A percentile compares a stretch with the other conserved stretches of the same genome.
Evolutionary conservation across 2,888 invertebrate species (phyloP).

Genomic region (Macaria notata): DNA sequence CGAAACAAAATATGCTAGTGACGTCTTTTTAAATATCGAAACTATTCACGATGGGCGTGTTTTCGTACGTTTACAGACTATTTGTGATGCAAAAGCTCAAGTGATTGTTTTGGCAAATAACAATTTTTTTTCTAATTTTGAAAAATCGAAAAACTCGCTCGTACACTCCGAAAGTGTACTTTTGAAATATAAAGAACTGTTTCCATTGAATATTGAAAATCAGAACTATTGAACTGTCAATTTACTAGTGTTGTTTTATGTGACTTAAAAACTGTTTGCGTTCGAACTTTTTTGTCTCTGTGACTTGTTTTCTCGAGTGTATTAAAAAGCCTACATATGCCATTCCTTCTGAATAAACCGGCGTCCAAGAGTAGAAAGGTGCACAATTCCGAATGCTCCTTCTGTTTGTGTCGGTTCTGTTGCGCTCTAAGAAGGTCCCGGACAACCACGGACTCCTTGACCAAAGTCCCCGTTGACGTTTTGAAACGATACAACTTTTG

Average conservation of each 20-base stretch:
- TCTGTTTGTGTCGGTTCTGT: slow-evolving; percentile 66
- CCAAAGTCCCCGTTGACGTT: slow-evolving; percentile 66
- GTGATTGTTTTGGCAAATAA: slow-evolving; percentile 34
- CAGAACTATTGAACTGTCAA: neutral
- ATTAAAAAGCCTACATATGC: slow-evolving; percentile 74
- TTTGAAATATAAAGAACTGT: neutral
- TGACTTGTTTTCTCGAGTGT: too few relatives aligned
- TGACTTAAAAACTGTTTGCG: slow-evolving; percentile 3
- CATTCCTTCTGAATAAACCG: slow-evolving; percentile 62
- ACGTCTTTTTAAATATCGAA: slow-evolving; percentile 7
- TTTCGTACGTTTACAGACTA: slow-evolving; percentile 71
- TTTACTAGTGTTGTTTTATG: slow-evolving; percentile 1
- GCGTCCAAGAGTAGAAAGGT: slow-evolving; percentile 63
- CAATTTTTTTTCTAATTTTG: too few relatives aligned
- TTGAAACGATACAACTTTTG: slow-evolving; percentile 74
- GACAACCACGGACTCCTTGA: slow-evolving; percentile 64
- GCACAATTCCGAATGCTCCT: slow-evolving; percentile 60
- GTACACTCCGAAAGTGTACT: neutral
- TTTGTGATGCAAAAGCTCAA: slow-evolving; percentile 64
- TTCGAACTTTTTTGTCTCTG: too few relatives aligned
- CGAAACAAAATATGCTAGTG: slow-evolving; percentile 12
- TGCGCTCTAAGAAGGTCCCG: slow-evolving; percentile 60
- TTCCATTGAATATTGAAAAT: neutral
- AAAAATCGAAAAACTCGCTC: too few relatives aligned
- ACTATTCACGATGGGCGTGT: slow-evolving; percentile 67